phyloP scores from a whole-genome alignment of 92 coral and sea anemone species.

The Umimayanthus kanabou region DNA sequence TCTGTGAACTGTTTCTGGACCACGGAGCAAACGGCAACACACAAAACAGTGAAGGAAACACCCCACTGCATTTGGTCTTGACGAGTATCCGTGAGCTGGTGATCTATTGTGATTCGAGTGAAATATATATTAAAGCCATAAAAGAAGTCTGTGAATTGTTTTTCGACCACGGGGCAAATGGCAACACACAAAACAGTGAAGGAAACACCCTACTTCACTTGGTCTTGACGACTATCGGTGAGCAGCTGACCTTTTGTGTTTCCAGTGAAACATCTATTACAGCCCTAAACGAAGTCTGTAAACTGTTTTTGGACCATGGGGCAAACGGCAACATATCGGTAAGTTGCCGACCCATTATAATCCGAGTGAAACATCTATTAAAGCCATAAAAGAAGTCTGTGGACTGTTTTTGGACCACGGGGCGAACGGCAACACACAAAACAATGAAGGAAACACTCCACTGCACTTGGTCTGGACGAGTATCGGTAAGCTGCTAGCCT shows the following conservation, averaged over 20 bases:
- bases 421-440: not conserved
- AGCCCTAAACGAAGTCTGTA: not conserved
- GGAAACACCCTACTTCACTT: not conserved
- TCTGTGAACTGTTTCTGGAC: too few relatives aligned
- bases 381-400: not conserved
- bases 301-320: too few relatives aligned
- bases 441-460: not conserved
- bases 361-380: not conserved
- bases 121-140: not conserved
- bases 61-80: not conserved
- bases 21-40: not conserved
- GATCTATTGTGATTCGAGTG: not conserved
- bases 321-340: too few relatives aligned
- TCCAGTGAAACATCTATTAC: not conserved
- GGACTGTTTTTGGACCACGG: not conserved
- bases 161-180: not conserved
- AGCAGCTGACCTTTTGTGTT: not conserved
- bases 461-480: not conserved
- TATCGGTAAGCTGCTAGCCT: not conserved
- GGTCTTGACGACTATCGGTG: not conserved
- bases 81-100: fast-evolving
- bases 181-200: not conserved
- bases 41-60: not conserved
- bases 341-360: not conserved
- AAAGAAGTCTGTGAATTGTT: not conserved